Base-by-base conservation (phyloP, 2,888 invertebrate genomes). In the Sepioteuthis lessoniana region DNA sequence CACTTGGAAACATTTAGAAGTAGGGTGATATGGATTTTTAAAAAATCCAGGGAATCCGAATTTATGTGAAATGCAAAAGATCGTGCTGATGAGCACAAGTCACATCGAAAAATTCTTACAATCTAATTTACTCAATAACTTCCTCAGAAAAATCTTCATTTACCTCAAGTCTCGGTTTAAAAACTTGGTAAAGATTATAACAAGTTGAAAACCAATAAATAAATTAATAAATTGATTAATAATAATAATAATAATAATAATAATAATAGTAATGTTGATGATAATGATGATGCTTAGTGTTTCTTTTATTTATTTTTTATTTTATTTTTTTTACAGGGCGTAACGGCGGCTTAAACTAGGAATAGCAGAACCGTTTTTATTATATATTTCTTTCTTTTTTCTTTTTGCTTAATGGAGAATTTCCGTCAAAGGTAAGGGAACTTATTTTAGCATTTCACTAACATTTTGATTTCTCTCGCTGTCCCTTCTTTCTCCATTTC, bases 341-440 rank as follows among this genome's bases (percentile, higher is more conserved):
- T 76, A 76, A 76, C n/a, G n/a, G 76, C n/a, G 76, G 76, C n/a
- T 76, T 76, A 35, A n/a, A 76, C 76, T n/a, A 76, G 76, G 76
- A 76, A 76, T 76, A 76, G 76, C 76, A 76, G 76, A n/a, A 76
- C 35, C 4, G 25, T 76, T 76, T 10, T 76, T 76, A 28, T 76
- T 8, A 31, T n/a, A 31, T 76, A 28, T 10, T 31, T 31, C 28
- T 10, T 31, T 76, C n/a, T n/a, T 21, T 55, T 55, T 25, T 25
- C 55, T n/a, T n/a, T 76, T 76, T 10, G n/a, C 76, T 76, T 76
- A 35, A 76, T 35, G 76, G 76, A 76, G 76, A 76, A 76, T 76
- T 76, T 35, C n/a, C n/a, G n/a, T 76, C 76, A 76, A 76, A 76
- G 76, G 76, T 76, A 76, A 76, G 76, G 19, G 4, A n/a, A n/a